Evolutionary conservation across 2,888 invertebrate genomes (phyloP).

Genomic region (Blastobasis lacticolella): DNA sequence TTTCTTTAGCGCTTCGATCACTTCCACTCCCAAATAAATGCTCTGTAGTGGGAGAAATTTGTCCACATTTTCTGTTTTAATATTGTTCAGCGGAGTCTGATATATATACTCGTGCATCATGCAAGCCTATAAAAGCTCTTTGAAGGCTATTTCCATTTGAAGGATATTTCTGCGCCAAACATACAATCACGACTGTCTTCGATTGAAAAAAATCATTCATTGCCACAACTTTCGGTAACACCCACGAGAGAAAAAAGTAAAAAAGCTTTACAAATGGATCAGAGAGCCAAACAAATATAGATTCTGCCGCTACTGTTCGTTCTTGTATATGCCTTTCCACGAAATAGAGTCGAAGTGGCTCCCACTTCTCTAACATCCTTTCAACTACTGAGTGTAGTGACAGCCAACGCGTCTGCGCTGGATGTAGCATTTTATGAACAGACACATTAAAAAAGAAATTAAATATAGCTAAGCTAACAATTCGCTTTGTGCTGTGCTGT

Average conservation of each 20-base stretch:
- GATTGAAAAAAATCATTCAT: constrained; percentile 2
- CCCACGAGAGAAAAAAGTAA: neutral
- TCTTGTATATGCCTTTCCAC: no score
- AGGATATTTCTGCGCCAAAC: neutral
- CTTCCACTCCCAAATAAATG: neutral
- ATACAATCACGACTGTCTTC: neutral
- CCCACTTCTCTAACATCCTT: constrained; percentile 5
- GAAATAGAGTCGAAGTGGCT: constrained; percentile 1
- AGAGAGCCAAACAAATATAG: neutral
- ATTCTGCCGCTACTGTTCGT: no score
- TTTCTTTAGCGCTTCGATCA: neutral
- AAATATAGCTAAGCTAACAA: neutral
- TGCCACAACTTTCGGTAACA: neutral
- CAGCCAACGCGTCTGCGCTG: constrained; percentile 5
- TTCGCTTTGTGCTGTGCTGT: constrained; percentile 3
- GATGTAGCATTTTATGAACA: constrained; percentile 2
- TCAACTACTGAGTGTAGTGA: constrained; percentile 6
- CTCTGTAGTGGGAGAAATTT: neutral
- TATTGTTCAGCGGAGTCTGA: neutral
- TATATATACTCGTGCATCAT: neutral
- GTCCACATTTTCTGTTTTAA: neutral
- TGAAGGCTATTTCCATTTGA: neutral
- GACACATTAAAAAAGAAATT: neutral
- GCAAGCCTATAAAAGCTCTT: neutral
- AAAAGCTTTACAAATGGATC: constrained; percentile 1